phyloP scores from a whole-genome alignment of 2,113 vertebrate genomes.

The Potamarius usumacintae region DNA sequence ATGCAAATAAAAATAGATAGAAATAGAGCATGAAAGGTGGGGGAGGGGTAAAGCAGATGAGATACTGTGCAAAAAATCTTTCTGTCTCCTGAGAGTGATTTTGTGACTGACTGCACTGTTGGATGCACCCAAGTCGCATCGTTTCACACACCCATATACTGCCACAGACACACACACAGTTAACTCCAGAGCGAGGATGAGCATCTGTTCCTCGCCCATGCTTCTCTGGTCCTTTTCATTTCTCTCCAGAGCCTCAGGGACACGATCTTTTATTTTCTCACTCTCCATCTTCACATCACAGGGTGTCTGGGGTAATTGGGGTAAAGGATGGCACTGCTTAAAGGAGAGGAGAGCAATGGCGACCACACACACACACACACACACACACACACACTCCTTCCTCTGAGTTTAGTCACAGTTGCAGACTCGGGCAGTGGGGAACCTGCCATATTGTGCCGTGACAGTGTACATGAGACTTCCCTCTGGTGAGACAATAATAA shows the following conservation, averaged over 20 bases:
- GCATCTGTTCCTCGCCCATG: conserved; percentile 1
- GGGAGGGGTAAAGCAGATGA: background rate
- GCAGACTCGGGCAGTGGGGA: conserved; percentile 30
- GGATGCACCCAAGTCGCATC: background rate
- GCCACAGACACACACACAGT: background rate
- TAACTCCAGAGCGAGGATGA: background rate
- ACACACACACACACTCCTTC: background rate
- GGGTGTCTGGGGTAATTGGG: conserved; percentile 45
- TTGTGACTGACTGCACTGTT: conserved; percentile 5
- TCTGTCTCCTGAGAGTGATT: background rate
- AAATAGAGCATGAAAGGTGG: background rate
- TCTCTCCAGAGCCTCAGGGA: conserved; percentile 37
- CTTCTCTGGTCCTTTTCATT: conserved; percentile 22
- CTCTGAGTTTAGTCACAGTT: conserved; percentile 22
- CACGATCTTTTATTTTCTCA: conserved; percentile 7
- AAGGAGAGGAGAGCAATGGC: conserved; percentile 9
- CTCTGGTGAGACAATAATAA: conserved; percentile 49
- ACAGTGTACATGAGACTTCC: conserved; percentile 18
- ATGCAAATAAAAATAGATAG: conserved; percentile 24
- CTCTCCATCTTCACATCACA: conserved; percentile 33
- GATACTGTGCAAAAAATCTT: background rate
- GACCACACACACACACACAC: conserved; percentile 10
- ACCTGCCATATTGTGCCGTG: conserved; percentile 34
- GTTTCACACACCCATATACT: background rate
- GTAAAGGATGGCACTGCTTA: conserved; percentile 47